Conservation (phyloP, 1,140 invertebrate genomes). For the Drosophila ohnishii region DNA sequence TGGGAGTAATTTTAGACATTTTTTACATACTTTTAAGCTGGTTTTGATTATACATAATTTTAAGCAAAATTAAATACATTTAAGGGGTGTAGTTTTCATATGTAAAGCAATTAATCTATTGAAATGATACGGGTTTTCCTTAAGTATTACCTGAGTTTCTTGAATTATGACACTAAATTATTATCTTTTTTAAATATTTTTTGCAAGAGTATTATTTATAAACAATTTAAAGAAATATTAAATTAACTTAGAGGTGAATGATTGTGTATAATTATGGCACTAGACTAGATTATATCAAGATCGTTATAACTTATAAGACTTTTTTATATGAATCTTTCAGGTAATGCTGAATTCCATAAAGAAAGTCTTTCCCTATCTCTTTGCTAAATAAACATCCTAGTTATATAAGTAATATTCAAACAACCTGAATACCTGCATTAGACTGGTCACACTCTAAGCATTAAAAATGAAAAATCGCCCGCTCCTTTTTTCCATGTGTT, state of each 20-base stretch:
- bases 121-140: too few species aligned
- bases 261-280: neutral
- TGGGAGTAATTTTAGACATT: neutral
- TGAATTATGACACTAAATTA: too few species aligned
- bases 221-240: too few species aligned
- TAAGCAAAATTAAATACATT: neutral
- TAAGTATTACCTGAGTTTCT: too few species aligned
- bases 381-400: neutral
- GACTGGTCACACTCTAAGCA: constrained; percentile 1
- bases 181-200: neutral
- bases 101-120: neutral
- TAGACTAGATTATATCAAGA: neutral
- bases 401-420: neutral
- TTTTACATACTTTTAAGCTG: neutral
- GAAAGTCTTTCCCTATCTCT: neutral
- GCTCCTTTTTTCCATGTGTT: constrained; percentile 30
- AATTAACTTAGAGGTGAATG: too few species aligned
- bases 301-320: too few species aligned
- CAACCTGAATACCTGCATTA: neutral
- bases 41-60: neutral
- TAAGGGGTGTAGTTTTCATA: neutral
- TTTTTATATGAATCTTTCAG: too few species aligned
- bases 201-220: too few species aligned
- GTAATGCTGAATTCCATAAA: too few species aligned
- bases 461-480: constrained; percentile 7